Conservation (phyloP, 2,888 invertebrate genomes). For the Temnothorax unifasciatus region DNA sequence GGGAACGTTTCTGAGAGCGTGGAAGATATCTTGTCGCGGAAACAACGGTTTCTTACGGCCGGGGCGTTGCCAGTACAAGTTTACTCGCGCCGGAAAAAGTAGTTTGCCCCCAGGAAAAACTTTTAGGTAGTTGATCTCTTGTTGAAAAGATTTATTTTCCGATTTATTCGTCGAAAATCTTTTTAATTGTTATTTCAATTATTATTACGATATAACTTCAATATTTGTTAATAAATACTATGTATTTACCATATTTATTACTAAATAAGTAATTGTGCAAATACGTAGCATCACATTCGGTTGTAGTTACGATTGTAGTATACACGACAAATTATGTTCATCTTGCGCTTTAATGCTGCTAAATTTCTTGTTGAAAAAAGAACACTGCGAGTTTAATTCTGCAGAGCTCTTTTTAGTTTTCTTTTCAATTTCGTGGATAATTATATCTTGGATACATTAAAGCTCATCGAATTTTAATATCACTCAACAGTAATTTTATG, state of each 20-base stretch:
- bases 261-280: background rate
- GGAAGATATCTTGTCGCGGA: slow-evolving; percentile 65
- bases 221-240: background rate
- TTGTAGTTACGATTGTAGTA: background rate
- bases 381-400: slow-evolving; percentile 18
- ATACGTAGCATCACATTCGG: background rate
- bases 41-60: slow-evolving; percentile 51
- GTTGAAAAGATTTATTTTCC: slow-evolving; percentile 8
- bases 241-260: background rate
- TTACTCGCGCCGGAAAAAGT: slow-evolving; percentile 42
- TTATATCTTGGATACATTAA: background rate
- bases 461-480: background rate
- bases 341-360: background rate
- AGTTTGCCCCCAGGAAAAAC: slow-evolving; percentile 37
- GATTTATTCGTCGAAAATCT: slow-evolving; percentile 5
- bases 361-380: slow-evolving; percentile 65
- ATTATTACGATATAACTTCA: background rate
- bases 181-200: slow-evolving; percentile 28
- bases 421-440: background rate
- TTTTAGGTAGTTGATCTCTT: slow-evolving; percentile 39
- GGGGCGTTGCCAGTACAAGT: slow-evolving; percentile 59
- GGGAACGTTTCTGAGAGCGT: slow-evolving; percentile 57
- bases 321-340: background rate
- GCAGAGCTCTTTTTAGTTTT: slow-evolving; percentile 42
- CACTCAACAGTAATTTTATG: background rate